phyloP scores from a whole-genome alignment of 2,113 vertebrate species.

The Phyllopteryx taeniolatus region DNA sequence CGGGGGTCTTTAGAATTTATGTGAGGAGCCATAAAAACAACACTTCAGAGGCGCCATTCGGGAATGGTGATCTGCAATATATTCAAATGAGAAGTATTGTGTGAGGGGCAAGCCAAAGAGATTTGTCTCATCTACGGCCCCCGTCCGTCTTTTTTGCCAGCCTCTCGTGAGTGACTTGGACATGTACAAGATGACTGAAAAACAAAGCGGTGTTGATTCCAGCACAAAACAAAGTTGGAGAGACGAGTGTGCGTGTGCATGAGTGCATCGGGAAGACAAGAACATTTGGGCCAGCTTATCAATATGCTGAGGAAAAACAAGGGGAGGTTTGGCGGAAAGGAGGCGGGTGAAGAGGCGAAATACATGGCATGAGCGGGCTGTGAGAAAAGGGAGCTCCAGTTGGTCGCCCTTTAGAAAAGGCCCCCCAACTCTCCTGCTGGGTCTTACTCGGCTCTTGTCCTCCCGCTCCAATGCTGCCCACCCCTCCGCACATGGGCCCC shows the following conservation, averaged over 20 bases:
- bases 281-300: conserved; percentile 71
- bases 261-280: conserved; percentile 45
- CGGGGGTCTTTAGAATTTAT: conserved; percentile 63
- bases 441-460: conserved; percentile 73
- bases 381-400: conserved; percentile 74
- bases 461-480: conserved; percentile 62
- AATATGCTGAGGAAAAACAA: conserved; percentile 57
- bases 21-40: conserved; percentile 64
- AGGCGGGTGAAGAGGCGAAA: conserved; percentile 31
- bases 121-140: conserved; percentile 65
- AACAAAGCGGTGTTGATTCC: conserved; percentile 68
- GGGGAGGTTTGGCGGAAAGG: conserved; percentile 9
- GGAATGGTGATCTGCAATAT: conserved; percentile 65
- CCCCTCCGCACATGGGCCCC: conserved; percentile 40
- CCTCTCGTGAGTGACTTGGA: conserved; percentile 69
- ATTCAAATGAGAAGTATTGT: conserved; percentile 71
- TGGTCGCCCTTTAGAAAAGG: conserved; percentile 73
- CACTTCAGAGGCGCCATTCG: conserved; percentile 71
- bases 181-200: conserved; percentile 71
- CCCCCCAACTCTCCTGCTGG: conserved; percentile 68
- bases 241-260: conserved; percentile 38
- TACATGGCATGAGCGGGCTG: conserved; percentile 58
- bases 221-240: conserved; percentile 47
- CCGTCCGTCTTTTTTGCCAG: conserved; percentile 52
- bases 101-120: conserved; percentile 60